A percentile compares a stretch with the other conserved stretches of the same genome.
Conservation (phyloP, 2,113 vertebrate species). For the Halcyon malimbica region DNA sequence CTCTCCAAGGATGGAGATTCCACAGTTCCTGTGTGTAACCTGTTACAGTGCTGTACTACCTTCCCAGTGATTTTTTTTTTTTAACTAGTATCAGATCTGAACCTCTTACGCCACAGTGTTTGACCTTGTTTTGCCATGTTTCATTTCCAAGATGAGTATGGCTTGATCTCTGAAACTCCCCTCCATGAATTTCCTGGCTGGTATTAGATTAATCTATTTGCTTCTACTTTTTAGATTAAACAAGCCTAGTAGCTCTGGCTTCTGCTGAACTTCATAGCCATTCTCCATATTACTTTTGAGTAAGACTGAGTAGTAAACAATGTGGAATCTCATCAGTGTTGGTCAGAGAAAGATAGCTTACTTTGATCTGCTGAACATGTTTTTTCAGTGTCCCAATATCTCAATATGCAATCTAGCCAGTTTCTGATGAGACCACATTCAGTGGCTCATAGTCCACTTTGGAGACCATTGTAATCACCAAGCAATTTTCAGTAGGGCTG, state of each 20-base stretch:
- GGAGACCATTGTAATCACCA: neutral
- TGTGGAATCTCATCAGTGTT: neutral
- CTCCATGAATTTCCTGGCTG: neutral
- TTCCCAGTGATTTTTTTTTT: neutral
- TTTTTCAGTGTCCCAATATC: neutral
- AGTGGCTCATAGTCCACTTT: neutral
- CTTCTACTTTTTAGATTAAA: neutral
- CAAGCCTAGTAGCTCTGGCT: neutral
- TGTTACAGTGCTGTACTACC: neutral
- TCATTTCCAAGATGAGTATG: neutral
- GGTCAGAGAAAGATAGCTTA: neutral
- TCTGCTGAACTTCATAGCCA: neutral
- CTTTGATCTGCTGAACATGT: rapidly evolving
- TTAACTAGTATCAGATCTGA: neutral
- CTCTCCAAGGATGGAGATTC: neutral
- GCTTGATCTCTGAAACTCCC: neutral
- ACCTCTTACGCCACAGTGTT: neutral
- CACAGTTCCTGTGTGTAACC: neutral
- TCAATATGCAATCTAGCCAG: neutral
- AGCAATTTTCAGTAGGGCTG: neutral
- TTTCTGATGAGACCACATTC: neutral
- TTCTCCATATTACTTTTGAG: neutral
- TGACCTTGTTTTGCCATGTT: neutral
- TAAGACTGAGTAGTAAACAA: rapidly evolving
- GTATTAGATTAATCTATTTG: neutral